These are phyloP conservation scores for Vannuccia rotundouncinata DNA, from an alignment of 2,888 invertebrate genomes.

Conservation along the genomic window DNA sequence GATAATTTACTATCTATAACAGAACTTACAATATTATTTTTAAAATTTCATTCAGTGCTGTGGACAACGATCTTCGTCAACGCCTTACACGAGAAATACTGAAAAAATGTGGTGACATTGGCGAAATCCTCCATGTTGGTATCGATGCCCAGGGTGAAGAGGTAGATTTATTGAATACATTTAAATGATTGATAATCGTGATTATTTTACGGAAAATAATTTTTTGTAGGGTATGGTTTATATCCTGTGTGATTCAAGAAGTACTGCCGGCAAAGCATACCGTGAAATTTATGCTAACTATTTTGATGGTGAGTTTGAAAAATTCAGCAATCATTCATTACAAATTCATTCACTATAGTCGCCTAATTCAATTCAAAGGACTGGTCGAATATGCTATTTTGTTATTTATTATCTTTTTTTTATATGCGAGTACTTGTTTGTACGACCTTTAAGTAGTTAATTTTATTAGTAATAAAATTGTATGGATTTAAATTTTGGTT, in stretches of 20 bases:
- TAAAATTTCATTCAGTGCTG: background rate
- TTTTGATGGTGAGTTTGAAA: constrained; percentile 36
- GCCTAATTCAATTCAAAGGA: no score
- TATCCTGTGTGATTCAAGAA: constrained; percentile 8
- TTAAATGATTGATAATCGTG: background rate
- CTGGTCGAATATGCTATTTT: no score
- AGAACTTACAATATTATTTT: no score
- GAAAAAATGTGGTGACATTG: background rate
- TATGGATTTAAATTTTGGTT: no score
- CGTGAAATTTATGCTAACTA: constrained; percentile 33
- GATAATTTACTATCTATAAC: no score
- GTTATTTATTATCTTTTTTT: no score
- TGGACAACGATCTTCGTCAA: background rate
- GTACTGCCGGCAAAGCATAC: constrained; percentile 30
- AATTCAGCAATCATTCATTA: no score
- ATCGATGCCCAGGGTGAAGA: background rate
- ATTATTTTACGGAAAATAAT: background rate
- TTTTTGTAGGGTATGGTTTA: constrained; percentile 33
- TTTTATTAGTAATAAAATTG: no score
- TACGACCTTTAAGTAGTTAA: no score
- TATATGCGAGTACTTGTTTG: no score
- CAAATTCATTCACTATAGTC: no score
- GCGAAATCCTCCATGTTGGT: background rate
- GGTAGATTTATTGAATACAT: background rate
- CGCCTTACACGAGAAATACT: background rate